Conservation (phyloP, 2,113 vertebrate genomes). For the Reinhardtius hippoglossoides region DNA sequence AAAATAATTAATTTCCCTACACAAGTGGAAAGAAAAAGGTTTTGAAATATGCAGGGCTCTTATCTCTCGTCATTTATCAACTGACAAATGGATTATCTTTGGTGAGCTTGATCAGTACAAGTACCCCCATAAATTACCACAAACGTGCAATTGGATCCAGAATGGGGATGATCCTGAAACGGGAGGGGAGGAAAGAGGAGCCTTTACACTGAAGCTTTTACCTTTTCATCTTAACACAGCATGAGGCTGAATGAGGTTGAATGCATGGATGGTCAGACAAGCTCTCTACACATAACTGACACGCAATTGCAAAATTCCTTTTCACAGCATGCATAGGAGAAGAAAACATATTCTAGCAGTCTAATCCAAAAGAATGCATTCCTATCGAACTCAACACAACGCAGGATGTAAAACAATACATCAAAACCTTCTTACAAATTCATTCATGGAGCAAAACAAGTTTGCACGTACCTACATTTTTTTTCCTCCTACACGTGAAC, state of each 20-base stretch:
- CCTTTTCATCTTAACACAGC: not conserved
- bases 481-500: slow-evolving; percentile 81
- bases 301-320: slow-evolving; percentile 2
- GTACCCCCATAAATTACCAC: too few relatives aligned
- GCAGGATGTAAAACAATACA: slow-evolving; percentile 1
- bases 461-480: slow-evolving; percentile 80
- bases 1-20: too few relatives aligned
- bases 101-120: too few relatives aligned
- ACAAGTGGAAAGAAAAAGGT: too few relatives aligned
- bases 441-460: slow-evolving; percentile 40
- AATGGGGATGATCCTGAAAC: not conserved
- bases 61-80: too few relatives aligned
- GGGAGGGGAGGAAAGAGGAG: not conserved
- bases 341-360: not conserved
- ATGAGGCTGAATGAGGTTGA: not conserved
- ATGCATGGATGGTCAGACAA: slow-evolving; percentile 13
- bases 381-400: not conserved
- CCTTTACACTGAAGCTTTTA: not conserved
- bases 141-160: too few relatives aligned
- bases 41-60: too few relatives aligned
- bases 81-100: too few relatives aligned
- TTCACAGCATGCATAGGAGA: not conserved
- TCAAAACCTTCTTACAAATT: not conserved
- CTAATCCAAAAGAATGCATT: not conserved
- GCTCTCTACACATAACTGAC: slow-evolving; percentile 9